Evolutionary conservation across 2,888 invertebrate genomes (phyloP).

Genomic region (Trypoxylon attenuatum): DNA sequence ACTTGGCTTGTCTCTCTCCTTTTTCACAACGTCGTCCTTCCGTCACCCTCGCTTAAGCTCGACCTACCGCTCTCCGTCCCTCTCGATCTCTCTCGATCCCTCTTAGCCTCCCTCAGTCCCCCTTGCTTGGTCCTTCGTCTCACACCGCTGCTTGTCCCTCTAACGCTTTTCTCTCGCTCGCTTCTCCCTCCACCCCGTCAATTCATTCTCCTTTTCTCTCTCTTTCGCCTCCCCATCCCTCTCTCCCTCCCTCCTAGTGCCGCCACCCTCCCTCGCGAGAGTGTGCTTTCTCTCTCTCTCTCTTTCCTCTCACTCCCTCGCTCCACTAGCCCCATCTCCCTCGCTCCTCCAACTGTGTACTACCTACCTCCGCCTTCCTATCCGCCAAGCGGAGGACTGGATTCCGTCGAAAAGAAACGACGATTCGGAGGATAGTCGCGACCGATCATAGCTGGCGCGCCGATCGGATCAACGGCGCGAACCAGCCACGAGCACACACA

Average conservation of each 20-base stretch:
- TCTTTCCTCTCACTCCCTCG: conserved; percentile 39
- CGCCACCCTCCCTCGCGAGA: conserved; percentile 38
- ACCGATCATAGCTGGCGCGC: conserved; percentile 74
- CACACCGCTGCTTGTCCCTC: conserved; percentile 38
- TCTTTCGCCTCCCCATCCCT: conserved; percentile 42
- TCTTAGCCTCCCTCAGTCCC: conserved; percentile 40
- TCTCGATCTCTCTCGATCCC: conserved; percentile 27
- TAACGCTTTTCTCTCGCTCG: conserved; percentile 42
- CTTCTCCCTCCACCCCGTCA: conserved; percentile 40
- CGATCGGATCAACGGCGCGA: conserved; percentile 69
- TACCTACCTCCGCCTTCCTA: conserved; percentile 62
- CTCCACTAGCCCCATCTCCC: conserved; percentile 42
- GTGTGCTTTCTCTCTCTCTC: conserved; percentile 49
- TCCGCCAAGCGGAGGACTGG: conserved; percentile 61
- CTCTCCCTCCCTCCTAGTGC: conserved; percentile 40
- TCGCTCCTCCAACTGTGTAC: conserved; percentile 35
- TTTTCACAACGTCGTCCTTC: conserved; percentile 48
- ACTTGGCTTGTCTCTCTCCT: conserved; percentile 52
- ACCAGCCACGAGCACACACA: conserved; percentile 35
- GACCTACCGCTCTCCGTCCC: conserved; percentile 37
- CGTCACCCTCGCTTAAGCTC: conserved; percentile 51
- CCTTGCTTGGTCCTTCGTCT: conserved; percentile 36
- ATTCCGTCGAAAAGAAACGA: conserved; percentile 74
- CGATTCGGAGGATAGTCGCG: conserved; percentile 74
- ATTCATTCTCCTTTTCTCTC: conserved; percentile 32